Conservation (phyloP, 2,888 invertebrate genomes). For the Epirrhoe alternata region DNA sequence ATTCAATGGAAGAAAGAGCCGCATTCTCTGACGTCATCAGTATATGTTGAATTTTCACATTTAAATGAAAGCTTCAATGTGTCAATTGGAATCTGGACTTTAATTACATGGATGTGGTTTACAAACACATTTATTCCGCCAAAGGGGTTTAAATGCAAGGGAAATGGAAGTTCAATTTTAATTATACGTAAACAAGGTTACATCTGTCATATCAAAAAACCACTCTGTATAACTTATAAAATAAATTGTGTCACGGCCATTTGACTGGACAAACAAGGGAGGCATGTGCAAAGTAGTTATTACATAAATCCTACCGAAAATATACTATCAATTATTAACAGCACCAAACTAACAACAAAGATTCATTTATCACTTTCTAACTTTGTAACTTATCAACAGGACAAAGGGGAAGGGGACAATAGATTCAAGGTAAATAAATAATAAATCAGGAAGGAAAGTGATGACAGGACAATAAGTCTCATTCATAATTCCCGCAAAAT, state of each 20-base stretch:
- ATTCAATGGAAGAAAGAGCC: no score
- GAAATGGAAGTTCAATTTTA: no score
- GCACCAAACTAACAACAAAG: constrained; percentile 38
- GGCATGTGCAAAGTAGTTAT: neutral
- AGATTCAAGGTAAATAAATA: constrained; percentile 38
- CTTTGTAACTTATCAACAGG: constrained; percentile 40
- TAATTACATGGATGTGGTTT: constrained; percentile 26
- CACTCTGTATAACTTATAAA: no score
- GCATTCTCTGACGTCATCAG: no score
- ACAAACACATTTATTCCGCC: neutral
- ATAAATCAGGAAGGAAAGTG: constrained; percentile 43
- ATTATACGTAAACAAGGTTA: no score
- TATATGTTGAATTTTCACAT: neutral
- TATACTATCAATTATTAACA: constrained; percentile 22
- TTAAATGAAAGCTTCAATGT: constrained; percentile 49
- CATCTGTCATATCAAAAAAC: no score
- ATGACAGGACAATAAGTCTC: constrained; percentile 41
- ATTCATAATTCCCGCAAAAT: constrained; percentile 11
- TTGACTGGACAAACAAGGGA: neutral
- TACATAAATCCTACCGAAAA: neutral
- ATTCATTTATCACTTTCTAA: constrained; percentile 44
- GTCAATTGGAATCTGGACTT: constrained; percentile 27
- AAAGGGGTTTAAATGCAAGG: neutral
- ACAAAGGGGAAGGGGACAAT: constrained; percentile 8
- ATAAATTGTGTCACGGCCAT: no score